A percentile compares a stretch with the other conserved stretches of the same genome.
These are phyloP conservation scores for Atherinosoma microstoma DNA, from an alignment of 2,797 vertebrate species.

Conservation along the genomic window DNA sequence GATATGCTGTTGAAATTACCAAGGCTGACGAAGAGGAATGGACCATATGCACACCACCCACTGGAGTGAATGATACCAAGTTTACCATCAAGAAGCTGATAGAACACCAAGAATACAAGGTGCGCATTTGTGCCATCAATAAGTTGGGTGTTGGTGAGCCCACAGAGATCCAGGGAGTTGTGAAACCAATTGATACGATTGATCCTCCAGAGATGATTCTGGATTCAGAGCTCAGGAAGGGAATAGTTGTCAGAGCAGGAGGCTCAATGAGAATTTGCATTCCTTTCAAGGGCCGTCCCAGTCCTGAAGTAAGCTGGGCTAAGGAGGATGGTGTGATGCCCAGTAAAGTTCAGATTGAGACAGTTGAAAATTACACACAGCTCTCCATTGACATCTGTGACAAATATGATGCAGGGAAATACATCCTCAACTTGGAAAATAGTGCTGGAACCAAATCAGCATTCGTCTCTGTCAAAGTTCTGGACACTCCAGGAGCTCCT, in stretches of 20 bases:
- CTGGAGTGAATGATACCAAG: conserved; percentile 88
- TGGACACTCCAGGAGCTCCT: conserved; percentile 95
- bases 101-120: conserved; percentile 97
- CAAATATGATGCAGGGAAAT: conserved; percentile 96
- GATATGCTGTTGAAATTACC: conserved; percentile 94
- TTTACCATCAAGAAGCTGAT: conserved; percentile 93
- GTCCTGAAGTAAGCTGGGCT: conserved; percentile 93
- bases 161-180: conserved; percentile 88
- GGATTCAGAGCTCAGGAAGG: conserved; percentile 95
- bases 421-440: conserved; percentile 94
- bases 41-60: conserved; percentile 91
- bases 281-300: conserved; percentile 95
- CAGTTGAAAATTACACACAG: conserved; percentile 89
- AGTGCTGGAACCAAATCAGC: conserved; percentile 95
- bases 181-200: conserved; percentile 94
- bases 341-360: conserved; percentile 92
- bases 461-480: conserved; percentile 95
- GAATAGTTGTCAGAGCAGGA: conserved; percentile 93
- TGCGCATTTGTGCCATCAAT: conserved; percentile 95
- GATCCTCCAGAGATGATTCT: conserved; percentile 95
- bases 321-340: conserved; percentile 93
- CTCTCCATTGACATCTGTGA: conserved; percentile 95
- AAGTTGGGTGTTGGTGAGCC: conserved; percentile 95
- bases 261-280: conserved; percentile 92
- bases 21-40: conserved; percentile 98